Evolutionary conservation across 2,113 vertebrate species (phyloP).

Genomic region (Thermophis baileyi): DNA sequence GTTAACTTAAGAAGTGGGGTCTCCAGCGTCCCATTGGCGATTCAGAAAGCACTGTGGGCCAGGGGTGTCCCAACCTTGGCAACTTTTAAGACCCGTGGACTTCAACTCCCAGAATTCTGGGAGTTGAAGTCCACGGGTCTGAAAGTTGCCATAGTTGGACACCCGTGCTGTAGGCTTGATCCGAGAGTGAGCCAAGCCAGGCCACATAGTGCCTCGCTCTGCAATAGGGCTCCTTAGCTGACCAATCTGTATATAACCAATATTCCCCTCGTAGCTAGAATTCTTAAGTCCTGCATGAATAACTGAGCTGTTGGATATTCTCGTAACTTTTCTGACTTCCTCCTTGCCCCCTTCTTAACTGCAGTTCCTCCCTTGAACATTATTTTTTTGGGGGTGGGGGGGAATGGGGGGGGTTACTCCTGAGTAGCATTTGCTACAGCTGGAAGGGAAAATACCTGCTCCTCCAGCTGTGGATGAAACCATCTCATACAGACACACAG

Average conservation of each 20-base stretch:
- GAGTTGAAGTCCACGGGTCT: not conserved
- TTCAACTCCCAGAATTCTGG: not conserved
- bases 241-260: not conserved
- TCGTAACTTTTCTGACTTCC: not conserved
- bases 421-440: not conserved
- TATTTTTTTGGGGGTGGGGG: not conserved
- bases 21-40: not conserved
- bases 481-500: not conserved
- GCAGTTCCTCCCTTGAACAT: not conserved
- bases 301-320: not conserved
- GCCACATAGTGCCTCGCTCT: not conserved
- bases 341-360: not conserved
- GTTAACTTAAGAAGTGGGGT: not conserved
- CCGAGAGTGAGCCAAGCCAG: not conserved
- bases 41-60: not conserved
- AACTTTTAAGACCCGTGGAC: not conserved
- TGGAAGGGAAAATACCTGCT: not conserved
- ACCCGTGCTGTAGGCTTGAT: not conserved
- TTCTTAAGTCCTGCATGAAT: not conserved
- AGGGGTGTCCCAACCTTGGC: not conserved
- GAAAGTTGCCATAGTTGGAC: not conserved
- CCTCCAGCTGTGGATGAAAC: not conserved
- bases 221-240: not conserved
- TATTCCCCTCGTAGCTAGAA: not conserved
- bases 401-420: too few species aligned